These are phyloP conservation scores for Salvator merianae DNA, from an alignment of 2,113 vertebrate genomes.

Conservation along the genomic window DNA sequence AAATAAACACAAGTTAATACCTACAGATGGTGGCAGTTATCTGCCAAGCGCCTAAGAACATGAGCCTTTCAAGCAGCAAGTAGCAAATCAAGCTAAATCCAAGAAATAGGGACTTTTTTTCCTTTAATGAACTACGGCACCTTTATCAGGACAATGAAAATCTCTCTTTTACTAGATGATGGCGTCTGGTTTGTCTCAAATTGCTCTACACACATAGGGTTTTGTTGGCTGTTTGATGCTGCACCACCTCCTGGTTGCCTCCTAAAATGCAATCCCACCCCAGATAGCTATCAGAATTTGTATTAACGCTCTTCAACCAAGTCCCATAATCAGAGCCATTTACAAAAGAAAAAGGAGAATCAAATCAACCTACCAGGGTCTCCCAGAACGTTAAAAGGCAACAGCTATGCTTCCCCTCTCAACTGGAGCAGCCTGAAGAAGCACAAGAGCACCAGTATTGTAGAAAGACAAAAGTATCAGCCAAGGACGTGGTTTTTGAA, in stretches of 20 bases:
- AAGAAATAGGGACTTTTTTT: neutral
- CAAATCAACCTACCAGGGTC: no score
- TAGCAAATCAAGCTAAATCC: neutral
- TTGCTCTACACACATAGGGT: neutral
- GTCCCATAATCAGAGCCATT: no score
- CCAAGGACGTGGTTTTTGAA: no score
- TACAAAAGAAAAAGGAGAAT: neutral
- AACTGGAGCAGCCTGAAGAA: neutral
- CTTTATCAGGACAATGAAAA: neutral
- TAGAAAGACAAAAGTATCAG: no score
- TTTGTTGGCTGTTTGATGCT: neutral
- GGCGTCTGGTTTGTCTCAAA: fast-evolving
- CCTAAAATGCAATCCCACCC: neutral
- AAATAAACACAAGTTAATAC: neutral
- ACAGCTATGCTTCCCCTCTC: no score
- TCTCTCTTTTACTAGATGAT: fast-evolving
- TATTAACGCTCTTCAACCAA: neutral
- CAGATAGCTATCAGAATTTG: neutral
- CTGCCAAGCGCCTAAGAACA: neutral
- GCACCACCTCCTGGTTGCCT: conserved; percentile 50
- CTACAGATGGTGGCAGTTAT: neutral
- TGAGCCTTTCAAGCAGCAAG: fast-evolving
- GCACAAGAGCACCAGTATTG: no score
- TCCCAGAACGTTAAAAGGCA: no score
- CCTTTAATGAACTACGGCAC: neutral